phyloP scores from a whole-genome alignment of 2,113 vertebrate species.

The Macquaria australasica region DNA sequence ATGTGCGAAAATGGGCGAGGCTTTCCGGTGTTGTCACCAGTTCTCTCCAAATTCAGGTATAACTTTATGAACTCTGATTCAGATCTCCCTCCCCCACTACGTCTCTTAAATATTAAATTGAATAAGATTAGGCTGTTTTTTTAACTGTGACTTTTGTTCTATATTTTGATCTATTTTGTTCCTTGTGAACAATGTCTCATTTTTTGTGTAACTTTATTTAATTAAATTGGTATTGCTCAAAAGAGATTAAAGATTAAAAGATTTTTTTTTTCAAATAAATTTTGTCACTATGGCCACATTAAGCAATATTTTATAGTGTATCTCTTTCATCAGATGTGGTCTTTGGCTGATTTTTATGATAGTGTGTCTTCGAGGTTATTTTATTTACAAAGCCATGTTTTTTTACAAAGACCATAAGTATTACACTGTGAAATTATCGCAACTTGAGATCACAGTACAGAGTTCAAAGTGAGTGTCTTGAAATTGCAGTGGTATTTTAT shows the following conservation, averaged over 20 bases:
- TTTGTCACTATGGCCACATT: slow-evolving; percentile 25
- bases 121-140: slow-evolving; percentile 4
- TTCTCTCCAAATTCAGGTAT: slow-evolving; percentile 33
- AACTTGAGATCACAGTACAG: slow-evolving; percentile 49
- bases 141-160: slow-evolving; percentile 17
- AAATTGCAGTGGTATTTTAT: slow-evolving; percentile 66
- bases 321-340: slow-evolving; percentile 51
- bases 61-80: slow-evolving; percentile 38
- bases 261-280: slow-evolving; percentile 40
- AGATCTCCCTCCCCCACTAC: not conserved
- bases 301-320: slow-evolving; percentile 36
- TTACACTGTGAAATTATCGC: slow-evolving; percentile 57
- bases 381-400: slow-evolving; percentile 50
- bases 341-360: slow-evolving; percentile 41
- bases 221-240: slow-evolving; percentile 46
- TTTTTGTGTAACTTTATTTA: slow-evolving; percentile 4
- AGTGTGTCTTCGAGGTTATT: slow-evolving; percentile 23
- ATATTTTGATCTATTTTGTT: slow-evolving; percentile 26
- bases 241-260: slow-evolving; percentile 11
- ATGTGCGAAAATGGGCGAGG: slow-evolving; percentile 1
- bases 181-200: slow-evolving; percentile 21
- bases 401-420: slow-evolving; percentile 66
- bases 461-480: slow-evolving; percentile 65
- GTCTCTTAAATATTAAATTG: slow-evolving; percentile 14
- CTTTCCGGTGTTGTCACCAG: slow-evolving; percentile 4